Evolutionary conservation across 2,113 vertebrate species (phyloP), one percentile per base, ranked within the genome.

Genomic region (Mesitornis unicolor): DNA sequence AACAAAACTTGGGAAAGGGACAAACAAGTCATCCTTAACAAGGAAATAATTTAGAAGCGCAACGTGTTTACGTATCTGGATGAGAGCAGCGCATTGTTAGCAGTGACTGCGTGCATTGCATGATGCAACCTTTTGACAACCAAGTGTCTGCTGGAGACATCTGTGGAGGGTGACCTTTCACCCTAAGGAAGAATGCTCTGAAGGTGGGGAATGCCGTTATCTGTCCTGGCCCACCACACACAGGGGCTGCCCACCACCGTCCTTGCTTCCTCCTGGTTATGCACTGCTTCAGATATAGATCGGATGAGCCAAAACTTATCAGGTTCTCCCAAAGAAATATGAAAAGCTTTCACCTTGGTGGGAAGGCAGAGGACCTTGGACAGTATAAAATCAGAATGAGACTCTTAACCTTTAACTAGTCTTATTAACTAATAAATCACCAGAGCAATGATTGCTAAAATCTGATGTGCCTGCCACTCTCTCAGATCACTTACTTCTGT

Each of bases 151-250:
- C 98, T 98, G 98, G 98, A 98, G 99, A 98, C 96, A 98, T 98
- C 98, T 99, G 98, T 98, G 98, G 98, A 98, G 98, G 97, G 95
- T 98, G 98, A 99, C 99, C 98, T 98, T 97, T 96, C 98, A 97
- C 99, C 98, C 99, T 97, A 92, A 94, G 98, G 98, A 99, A 99
- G 98, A 99, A 99, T 98, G 98, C 98, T 98, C 97, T 98, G 98
- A 99, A 98, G 98, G 98, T 98, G 98, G 95, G 97, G 98, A 98
- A 98, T 98, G 97, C 92, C 16, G 35, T 97, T 98, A 96, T 98
- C 96, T 96, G 97, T 94, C 85, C 97, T 96, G 97, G 98, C 98
- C 98, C 97, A 96, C 97, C 98, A 97, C 53, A 97, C 89, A 31
- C 87, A 96, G 98, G 87, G 96, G 93, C 96, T 97, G 94, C 97